Conservation (phyloP, 2,797 vertebrate genomes). For the Lepilemur septentrionalis region DNA sequence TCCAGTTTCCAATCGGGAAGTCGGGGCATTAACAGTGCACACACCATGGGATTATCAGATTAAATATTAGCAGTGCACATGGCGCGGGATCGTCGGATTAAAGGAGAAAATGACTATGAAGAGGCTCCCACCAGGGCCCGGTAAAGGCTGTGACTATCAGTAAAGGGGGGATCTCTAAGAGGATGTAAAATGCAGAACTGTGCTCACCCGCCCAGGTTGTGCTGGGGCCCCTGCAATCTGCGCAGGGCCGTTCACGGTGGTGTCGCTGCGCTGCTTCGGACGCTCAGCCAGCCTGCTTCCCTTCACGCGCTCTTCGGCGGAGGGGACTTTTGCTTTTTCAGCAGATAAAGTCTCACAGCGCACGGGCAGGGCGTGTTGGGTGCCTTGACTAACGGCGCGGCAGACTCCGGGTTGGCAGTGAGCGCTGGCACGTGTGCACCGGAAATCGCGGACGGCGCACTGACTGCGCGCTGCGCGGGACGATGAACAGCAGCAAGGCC, state of each 20-base stretch:
- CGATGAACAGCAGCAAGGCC: constrained; percentile 32
- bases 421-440: constrained; percentile 15
- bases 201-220: neutral
- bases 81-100: neutral
- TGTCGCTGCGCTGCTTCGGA: neutral
- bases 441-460: neutral
- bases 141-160: neutral
- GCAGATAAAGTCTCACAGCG: constrained; percentile 12
- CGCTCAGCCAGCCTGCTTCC: neutral
- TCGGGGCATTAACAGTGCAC: neutral
- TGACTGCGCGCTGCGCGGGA: neutral
- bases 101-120: neutral
- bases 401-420: constrained; percentile 32
- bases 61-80: too few relatives aligned
- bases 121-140: neutral
- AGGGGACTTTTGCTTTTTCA: constrained; percentile 25
- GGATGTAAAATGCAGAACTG: neutral
- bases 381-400: constrained; percentile 26
- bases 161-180: neutral
- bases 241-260: neutral
- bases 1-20: neutral
- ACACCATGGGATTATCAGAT: neutral
- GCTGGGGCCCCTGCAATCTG: neutral
- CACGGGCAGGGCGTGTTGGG: neutral
- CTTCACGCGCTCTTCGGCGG: neutral